Evolutionary conservation across 2,797 vertebrate genomes (phyloP).

Genomic region (Chiroxiphia lanceolata): DNA sequence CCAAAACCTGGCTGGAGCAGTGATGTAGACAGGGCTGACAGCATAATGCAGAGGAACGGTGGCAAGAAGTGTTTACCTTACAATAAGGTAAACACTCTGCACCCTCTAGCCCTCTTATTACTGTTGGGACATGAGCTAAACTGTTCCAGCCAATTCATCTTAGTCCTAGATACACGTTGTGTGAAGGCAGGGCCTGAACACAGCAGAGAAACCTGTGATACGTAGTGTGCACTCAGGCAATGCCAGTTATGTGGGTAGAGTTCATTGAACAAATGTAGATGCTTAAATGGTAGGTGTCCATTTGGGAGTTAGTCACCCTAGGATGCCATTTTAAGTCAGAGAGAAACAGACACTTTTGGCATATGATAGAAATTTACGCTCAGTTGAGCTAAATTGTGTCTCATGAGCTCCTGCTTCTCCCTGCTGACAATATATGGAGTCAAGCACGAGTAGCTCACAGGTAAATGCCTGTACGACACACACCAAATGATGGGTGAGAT

Average conservation of each 20-base stretch:
- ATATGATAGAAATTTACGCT: not conserved
- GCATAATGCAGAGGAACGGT: not conserved
- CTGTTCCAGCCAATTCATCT: not conserved
- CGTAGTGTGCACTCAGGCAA: not conserved
- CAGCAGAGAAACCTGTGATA: not conserved
- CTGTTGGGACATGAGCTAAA: not conserved
- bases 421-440: not conserved
- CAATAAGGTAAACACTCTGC: not conserved
- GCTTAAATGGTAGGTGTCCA: not conserved
- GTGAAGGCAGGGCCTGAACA: not conserved
- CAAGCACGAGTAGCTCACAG: not conserved
- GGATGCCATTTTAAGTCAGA: not conserved
- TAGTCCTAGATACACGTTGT: not conserved
- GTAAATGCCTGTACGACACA: not conserved
- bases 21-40: not conserved
- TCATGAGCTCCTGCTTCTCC: conserved; percentile 8
- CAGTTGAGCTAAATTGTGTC: not conserved
- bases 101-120: not conserved
- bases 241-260: not conserved
- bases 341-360: not conserved
- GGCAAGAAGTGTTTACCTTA: not conserved
- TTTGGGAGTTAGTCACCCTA: not conserved
- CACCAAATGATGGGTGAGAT: accelerated
- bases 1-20: not conserved
- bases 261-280: not conserved